phyloP scores from a whole-genome alignment of 2,113 vertebrate genomes.

The Canis aureus region DNA sequence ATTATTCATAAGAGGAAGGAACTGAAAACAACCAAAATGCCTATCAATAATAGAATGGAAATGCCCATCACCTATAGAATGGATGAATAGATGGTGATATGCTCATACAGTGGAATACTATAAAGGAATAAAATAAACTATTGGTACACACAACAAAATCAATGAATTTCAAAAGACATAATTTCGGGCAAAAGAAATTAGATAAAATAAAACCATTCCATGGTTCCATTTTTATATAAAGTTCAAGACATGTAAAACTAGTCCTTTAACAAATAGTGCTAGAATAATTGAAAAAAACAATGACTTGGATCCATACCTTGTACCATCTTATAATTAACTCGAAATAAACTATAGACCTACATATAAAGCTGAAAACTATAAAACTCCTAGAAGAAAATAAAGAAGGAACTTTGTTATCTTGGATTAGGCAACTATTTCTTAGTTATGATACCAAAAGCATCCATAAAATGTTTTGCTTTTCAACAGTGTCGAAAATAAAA shows the following conservation, averaged over 20 bases:
- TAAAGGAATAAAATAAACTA: neutral
- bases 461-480: neutral
- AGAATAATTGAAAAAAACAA: neutral
- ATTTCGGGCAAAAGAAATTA: neutral
- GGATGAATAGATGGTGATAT: neutral
- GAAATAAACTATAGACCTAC: neutral
- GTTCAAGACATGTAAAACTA: neutral
- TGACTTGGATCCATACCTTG: neutral
- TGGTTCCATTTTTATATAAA: neutral
- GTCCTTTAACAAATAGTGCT: conserved; percentile 27
- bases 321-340: neutral
- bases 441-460: neutral
- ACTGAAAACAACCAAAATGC: neutral
- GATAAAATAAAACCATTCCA: neutral
- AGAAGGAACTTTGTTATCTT: conserved; percentile 11
- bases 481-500: neutral
- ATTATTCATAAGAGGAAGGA: conserved; percentile 23
- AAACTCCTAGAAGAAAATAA: neutral
- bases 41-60: neutral
- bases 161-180: neutral
- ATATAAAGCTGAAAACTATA: neutral
- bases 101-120: neutral
- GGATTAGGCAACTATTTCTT: neutral
- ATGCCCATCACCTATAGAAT: neutral
- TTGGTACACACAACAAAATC: neutral